Conservation (phyloP, 1,140 invertebrate genomes). For the Saccostrea echinata region DNA sequence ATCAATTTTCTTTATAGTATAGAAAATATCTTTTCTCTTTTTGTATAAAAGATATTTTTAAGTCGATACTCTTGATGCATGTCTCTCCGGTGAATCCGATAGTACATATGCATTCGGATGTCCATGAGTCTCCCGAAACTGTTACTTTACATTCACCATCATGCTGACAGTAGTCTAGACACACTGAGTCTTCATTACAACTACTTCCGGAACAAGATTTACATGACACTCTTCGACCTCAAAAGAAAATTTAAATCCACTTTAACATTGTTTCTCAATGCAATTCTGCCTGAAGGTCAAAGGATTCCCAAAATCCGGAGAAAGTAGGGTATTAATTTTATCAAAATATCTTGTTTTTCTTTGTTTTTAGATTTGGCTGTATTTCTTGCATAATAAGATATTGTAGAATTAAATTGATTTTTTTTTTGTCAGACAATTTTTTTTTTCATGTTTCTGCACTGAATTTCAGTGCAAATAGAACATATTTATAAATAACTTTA, state of each 20-base stretch:
- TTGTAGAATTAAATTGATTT: no score
- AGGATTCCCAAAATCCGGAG: no score
- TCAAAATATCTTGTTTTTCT: no score
- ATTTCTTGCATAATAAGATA: no score
- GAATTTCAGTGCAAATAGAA: no score
- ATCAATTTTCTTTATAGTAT: neutral
- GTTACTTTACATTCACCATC: neutral
- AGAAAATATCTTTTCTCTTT: neutral
- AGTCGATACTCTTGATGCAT: neutral
- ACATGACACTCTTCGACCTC: neutral
- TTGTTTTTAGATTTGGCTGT: no score
- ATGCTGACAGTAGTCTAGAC: neutral
- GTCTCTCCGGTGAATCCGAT: constrained; percentile 8
- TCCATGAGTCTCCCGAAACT: neutral
- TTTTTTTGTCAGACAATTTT: no score
- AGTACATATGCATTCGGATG: neutral
- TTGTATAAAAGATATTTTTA: neutral
- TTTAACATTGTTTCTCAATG: neutral
- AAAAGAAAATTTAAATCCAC: neutral
- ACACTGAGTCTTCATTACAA: neutral
- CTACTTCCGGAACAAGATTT: neutral
- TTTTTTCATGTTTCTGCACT: no score
- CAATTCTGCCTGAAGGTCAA: no score
- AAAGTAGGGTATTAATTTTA: no score
- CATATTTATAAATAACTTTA: no score